phyloP scores from a whole-genome alignment of 2,113 vertebrate genomes.

The Hypocryptadius cinnamomeus region DNA sequence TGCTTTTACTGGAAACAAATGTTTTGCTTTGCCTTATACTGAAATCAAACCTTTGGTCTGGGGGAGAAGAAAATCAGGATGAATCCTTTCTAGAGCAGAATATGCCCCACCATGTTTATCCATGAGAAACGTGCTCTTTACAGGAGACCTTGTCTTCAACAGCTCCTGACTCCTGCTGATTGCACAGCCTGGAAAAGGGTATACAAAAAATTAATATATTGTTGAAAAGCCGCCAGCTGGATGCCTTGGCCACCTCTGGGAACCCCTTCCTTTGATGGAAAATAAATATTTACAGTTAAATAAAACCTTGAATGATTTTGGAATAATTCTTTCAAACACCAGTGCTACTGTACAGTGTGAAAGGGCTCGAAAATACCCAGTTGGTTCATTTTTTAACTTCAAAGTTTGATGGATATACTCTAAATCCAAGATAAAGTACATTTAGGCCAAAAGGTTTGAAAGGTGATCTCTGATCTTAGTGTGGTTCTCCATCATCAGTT shows the following conservation, averaged over 20 bases:
- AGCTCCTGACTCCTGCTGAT: not conserved
- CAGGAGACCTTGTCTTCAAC: not conserved
- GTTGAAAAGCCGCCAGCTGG: slow-evolving; percentile 5
- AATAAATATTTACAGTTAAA: slow-evolving; percentile 48
- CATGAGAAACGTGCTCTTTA: not conserved
- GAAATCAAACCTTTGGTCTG: not conserved
- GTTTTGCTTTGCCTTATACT: not conserved
- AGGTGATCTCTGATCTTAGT: not conserved
- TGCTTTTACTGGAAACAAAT: not conserved
- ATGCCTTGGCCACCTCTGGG: slow-evolving; percentile 10
- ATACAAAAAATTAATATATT: slow-evolving; percentile 3
- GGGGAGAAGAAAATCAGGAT: not conserved
- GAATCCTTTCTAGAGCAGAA: not conserved
- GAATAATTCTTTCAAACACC: slow-evolving; percentile 1
- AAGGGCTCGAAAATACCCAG: not conserved
- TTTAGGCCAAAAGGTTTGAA: slow-evolving; percentile 24
- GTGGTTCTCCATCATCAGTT: not conserved
- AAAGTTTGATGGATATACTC: not conserved
- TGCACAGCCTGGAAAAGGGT: not conserved
- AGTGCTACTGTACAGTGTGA: not conserved
- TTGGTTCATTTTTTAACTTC: not conserved
- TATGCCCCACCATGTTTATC: not conserved
- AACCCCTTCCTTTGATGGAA: slow-evolving; percentile 20
- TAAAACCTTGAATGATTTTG: slow-evolving; percentile 5
- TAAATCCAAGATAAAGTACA: slow-evolving; percentile 36